Evolutionary conservation across 2,113 vertebrate genomes (phyloP).

Genomic region (Ariopsis seemanni): DNA sequence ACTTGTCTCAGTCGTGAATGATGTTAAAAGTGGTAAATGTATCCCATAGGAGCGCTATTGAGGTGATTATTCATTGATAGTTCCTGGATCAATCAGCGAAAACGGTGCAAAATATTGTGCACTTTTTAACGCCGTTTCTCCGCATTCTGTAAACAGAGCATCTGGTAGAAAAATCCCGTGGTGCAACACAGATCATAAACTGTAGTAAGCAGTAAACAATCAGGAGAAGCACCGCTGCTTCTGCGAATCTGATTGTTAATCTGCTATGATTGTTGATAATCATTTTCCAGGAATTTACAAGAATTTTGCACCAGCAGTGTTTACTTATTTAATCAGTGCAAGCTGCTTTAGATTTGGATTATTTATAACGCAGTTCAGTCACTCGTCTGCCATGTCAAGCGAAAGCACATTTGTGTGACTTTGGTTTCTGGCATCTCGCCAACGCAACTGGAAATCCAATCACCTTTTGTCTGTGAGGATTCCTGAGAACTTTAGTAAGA

Average conservation of each 20-base stretch:
- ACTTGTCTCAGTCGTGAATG: no score
- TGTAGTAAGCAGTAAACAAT: neutral
- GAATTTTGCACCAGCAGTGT: neutral
- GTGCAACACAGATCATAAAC: neutral
- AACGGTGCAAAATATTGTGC: no score
- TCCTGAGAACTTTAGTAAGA: slow-evolving; percentile 17
- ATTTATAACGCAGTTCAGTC: neutral
- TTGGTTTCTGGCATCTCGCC: neutral
- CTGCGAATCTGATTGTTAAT: neutral
- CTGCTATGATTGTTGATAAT: neutral
- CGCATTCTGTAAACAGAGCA: no score
- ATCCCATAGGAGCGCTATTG: no score
- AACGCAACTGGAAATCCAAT: slow-evolving; percentile 10
- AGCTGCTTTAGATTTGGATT: neutral
- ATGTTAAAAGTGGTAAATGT: no score
- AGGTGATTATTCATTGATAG: no score
- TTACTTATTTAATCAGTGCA: neutral
- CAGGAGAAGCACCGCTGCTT: neutral
- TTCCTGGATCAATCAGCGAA: no score
- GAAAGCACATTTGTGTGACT: neutral
- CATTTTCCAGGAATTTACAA: neutral
- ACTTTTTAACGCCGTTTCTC: no score
- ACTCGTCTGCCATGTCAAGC: neutral
- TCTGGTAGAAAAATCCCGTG: no score
- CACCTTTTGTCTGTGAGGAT: neutral